phyloP scores from a whole-genome alignment of 2,113 vertebrate genomes.

The Cisticola juncidis region DNA sequence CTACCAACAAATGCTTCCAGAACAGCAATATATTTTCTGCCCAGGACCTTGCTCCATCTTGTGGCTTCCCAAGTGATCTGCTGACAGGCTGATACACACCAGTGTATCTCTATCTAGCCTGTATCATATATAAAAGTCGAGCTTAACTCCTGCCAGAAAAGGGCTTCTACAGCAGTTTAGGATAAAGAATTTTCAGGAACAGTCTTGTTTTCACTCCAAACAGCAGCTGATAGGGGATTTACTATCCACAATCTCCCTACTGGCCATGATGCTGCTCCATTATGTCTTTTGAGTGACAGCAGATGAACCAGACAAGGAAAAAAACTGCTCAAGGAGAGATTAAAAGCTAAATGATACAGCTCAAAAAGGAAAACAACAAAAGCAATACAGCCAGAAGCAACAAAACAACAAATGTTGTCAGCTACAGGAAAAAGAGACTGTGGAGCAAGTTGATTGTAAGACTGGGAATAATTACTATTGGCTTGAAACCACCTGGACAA shows the following conservation, averaged over 20 bases:
- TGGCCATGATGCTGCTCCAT: neutral
- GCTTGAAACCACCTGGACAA: neutral
- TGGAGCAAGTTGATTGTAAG: neutral
- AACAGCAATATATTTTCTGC: neutral
- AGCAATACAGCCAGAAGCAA: neutral
- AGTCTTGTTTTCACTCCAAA: neutral
- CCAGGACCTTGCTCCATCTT: neutral
- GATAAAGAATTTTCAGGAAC: neutral
- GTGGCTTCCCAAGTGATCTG: neutral
- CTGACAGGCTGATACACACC: neutral
- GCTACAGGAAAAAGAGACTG: neutral
- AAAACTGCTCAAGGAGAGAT: neutral
- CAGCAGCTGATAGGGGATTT: neutral
- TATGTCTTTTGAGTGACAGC: neutral
- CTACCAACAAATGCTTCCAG: neutral
- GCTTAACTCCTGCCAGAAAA: neutral
- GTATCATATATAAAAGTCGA: accelerated
- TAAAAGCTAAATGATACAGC: neutral
- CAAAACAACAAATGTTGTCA: neutral
- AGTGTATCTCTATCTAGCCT: neutral
- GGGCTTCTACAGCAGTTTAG: neutral
- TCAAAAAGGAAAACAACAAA: neutral
- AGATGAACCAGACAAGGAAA: neutral
- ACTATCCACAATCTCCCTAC: neutral
- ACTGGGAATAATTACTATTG: neutral